phyloP scores from a whole-genome alignment of 2,113 vertebrate species.

The Recurvirostra avosetta region DNA sequence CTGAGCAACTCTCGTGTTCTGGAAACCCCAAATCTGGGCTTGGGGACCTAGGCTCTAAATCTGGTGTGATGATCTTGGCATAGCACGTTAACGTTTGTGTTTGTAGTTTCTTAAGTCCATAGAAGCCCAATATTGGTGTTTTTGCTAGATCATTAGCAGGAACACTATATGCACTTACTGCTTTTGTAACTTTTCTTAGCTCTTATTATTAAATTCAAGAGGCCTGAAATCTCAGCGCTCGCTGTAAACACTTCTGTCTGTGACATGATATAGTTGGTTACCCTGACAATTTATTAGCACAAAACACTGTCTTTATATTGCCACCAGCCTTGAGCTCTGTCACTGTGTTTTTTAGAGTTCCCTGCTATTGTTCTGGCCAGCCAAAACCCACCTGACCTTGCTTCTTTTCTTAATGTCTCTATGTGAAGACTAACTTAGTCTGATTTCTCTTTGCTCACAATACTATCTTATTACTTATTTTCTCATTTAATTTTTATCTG shows the following conservation, averaged over 20 bases:
- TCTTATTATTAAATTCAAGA: not conserved
- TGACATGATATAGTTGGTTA: not conserved
- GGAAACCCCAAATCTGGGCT: not conserved
- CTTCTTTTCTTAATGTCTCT: not conserved
- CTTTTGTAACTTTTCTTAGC: not conserved
- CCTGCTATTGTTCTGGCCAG: not conserved
- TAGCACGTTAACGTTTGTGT: accelerated
- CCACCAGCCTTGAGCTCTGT: not conserved
- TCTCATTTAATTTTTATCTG: not conserved
- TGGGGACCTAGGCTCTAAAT: not conserved
- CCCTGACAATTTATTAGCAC: not conserved
- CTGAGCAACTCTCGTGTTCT: not conserved
- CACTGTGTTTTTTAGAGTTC: not conserved
- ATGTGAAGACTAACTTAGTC: not conserved
- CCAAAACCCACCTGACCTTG: not conserved
- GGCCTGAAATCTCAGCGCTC: not conserved
- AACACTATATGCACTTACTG: not conserved
- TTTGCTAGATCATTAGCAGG: not conserved
- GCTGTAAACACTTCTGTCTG: not conserved
- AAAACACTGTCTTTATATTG: not conserved
- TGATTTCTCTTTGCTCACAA: not conserved
- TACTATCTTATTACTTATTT: not conserved
- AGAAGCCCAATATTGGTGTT: not conserved
- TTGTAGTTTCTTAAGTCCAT: not conserved
- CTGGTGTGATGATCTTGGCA: not conserved